Evolutionary conservation across 1,140 invertebrate species (phyloP).

Genomic region (Diuraphis noxia): DNA sequence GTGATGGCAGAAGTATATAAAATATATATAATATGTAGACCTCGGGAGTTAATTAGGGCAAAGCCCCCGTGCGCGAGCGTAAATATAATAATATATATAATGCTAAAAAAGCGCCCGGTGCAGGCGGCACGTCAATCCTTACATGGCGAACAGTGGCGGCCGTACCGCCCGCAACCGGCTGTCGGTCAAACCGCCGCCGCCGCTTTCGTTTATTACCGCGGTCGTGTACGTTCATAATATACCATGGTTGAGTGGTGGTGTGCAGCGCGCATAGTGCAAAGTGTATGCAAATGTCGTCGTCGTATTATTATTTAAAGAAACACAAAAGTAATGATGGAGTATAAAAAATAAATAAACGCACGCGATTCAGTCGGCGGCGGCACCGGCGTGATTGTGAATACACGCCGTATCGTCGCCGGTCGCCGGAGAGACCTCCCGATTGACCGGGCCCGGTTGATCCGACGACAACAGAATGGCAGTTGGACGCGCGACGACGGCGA

Average conservation of each 20-base stretch:
- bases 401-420: not conserved
- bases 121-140: constrained; percentile 44
- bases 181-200: constrained; percentile 25
- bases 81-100: constrained; percentile 30
- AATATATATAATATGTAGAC: constrained; percentile 8
- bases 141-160: constrained; percentile 44
- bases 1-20: not conserved
- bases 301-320: constrained; percentile 32
- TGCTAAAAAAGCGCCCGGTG: constrained; percentile 9
- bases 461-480: constrained; percentile 43
- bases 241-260: not conserved
- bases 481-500: constrained; percentile 17
- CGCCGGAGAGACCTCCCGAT: constrained; percentile 18
- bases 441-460: constrained; percentile 30
- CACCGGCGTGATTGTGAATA: constrained; percentile 29
- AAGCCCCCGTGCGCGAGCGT: constrained; percentile 31
- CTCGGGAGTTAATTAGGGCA: constrained; percentile 45
- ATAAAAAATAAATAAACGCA: not conserved
- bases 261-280: not conserved
- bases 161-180: not conserved
- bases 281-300: constrained; percentile 41
- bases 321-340: constrained; percentile 31
- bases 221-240: not conserved
- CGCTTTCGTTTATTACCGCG: not conserved
- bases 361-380: not conserved